phyloP scores from a whole-genome alignment of 2,888 invertebrate genomes.

The Sericinus montela region DNA sequence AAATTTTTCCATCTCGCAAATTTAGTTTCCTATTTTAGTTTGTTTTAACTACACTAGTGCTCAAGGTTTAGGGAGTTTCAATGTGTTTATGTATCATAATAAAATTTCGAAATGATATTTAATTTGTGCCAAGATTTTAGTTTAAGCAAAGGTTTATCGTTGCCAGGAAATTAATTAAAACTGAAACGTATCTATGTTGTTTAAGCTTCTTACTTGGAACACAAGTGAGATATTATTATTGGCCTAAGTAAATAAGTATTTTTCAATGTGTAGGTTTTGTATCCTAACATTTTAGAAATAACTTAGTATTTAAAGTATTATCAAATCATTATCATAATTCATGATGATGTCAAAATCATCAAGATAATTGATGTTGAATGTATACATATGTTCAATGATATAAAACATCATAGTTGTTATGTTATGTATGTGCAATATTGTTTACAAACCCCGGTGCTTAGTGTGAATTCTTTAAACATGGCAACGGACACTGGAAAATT shows the following conservation, averaged over 20 bases:
- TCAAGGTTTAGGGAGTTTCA: slow-evolving; percentile 42
- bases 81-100: slow-evolving; percentile 30
- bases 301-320: slow-evolving; percentile 17
- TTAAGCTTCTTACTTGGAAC: slow-evolving; percentile 40
- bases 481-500: slow-evolving; percentile 17
- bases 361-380: too few species aligned
- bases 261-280: slow-evolving; percentile 64
- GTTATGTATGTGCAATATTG: slow-evolving; percentile 57
- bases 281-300: slow-evolving; percentile 52
- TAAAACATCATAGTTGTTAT: slow-evolving; percentile 36
- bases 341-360: too few species aligned
- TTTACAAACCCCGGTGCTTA: slow-evolving; percentile 56
- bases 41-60: slow-evolving; percentile 34
- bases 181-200: slow-evolving; percentile 26
- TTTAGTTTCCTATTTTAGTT: slow-evolving; percentile 31
- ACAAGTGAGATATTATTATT: slow-evolving; percentile 52
- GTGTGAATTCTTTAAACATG: slow-evolving; percentile 32
- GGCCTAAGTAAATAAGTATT: slow-evolving; percentile 69
- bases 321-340: too few species aligned
- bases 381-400: too few species aligned
- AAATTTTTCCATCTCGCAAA: slow-evolving; percentile 29
- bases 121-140: slow-evolving; percentile 74
- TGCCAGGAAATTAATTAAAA: slow-evolving; percentile 34
- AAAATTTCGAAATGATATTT: slow-evolving; percentile 50
- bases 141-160: slow-evolving; percentile 51